These are phyloP conservation scores for Coendou prehensilis DNA, from an alignment of 2,797 vertebrate genomes.

Conservation along the genomic window DNA sequence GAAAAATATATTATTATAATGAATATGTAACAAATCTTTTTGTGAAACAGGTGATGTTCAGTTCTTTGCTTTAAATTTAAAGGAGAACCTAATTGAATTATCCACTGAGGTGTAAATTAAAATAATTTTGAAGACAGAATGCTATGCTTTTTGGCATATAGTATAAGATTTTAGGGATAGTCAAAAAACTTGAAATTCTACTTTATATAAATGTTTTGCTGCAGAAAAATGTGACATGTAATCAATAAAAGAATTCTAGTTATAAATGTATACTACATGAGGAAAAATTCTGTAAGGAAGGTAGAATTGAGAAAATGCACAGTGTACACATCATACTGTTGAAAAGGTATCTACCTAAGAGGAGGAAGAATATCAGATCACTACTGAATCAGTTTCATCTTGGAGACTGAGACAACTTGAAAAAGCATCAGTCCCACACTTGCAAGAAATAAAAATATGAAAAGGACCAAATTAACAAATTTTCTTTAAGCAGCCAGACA, in stretches of 20 bases:
- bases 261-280: not conserved
- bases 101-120: constrained; percentile 3
- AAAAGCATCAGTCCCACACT: not conserved
- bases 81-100: not conserved
- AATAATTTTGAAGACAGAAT: constrained; percentile 42
- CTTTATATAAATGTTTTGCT: constrained; percentile 15
- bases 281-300: not conserved
- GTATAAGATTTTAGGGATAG: not conserved
- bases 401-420: not conserved
- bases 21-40: not conserved
- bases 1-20: not conserved
- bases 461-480: not conserved
- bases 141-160: not conserved
- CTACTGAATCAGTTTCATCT: not conserved
- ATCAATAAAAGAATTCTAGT: constrained; percentile 21
- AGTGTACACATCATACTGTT: not conserved
- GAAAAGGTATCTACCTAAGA: not conserved
- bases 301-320: not conserved
- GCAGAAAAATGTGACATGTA: not conserved
- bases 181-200: constrained; percentile 35
- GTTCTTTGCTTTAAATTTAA: constrained; percentile 32
- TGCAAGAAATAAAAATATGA: not conserved
- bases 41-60: not conserved
- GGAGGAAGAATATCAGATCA: not conserved
- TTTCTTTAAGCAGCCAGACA: not conserved